A percentile compares a stretch with the other conserved stretches of the same genome.
phyloP scores from a whole-genome alignment of 1,140 invertebrate species.

The Leptopilina clavipes region DNA sequence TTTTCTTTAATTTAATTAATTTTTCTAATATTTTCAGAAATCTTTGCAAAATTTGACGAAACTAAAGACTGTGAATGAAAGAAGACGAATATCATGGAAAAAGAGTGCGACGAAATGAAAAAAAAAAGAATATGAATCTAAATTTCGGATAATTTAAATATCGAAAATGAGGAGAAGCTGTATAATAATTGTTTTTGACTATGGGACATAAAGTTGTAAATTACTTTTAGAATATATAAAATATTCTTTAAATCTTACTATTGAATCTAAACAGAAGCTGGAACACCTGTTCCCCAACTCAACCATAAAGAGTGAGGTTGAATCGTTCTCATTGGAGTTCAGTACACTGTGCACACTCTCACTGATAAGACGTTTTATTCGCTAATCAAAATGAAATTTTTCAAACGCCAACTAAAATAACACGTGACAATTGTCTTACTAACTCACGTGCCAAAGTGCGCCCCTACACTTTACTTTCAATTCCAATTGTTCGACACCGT shows the following conservation, averaged over 20 bases:
- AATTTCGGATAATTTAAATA: too few relatives aligned
- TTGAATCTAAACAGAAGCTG: constrained; percentile 58
- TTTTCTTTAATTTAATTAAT: too few relatives aligned
- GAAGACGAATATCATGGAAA: too few relatives aligned
- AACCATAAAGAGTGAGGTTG: constrained; percentile 53
- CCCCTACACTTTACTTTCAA: background rate
- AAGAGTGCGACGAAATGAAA: too few relatives aligned
- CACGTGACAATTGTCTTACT: background rate
- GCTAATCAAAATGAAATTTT: constrained; percentile 53
- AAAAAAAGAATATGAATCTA: too few relatives aligned
- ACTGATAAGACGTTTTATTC: constrained; percentile 66
- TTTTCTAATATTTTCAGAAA: too few relatives aligned
- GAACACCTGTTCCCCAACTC: constrained; percentile 65
- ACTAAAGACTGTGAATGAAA: too few relatives aligned
- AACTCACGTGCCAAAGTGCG: background rate
- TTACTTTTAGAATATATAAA: too few relatives aligned
- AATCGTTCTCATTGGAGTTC: constrained; percentile 53
- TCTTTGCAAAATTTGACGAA: too few relatives aligned
- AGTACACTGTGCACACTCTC: constrained; percentile 66
- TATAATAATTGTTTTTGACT: too few relatives aligned
- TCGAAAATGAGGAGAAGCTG: too few relatives aligned
- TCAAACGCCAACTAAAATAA: constrained; percentile 27
- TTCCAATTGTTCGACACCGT: background rate
- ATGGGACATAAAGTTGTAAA: too few relatives aligned
- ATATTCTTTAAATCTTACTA: background rate